These are phyloP conservation scores for Enteromius anoplus DNA, from an alignment of 2,797 vertebrate species.

Conservation along the genomic window DNA sequence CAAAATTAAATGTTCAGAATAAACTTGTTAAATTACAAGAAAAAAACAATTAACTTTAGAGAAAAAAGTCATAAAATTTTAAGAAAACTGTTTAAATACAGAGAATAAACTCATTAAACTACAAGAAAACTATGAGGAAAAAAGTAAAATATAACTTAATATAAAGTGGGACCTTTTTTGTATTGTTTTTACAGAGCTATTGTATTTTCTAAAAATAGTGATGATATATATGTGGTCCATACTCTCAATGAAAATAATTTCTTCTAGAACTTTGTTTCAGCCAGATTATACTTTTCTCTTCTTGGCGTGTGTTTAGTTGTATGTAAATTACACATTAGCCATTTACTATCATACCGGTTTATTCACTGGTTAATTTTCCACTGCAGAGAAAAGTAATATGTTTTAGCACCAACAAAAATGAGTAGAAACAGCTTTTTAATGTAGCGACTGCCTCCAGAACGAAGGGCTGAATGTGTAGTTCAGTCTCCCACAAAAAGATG, in stretches of 20 bases:
- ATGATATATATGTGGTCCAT: neutral
- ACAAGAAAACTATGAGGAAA: too few species aligned
- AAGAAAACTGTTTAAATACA: too few species aligned
- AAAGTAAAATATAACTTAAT: too few species aligned
- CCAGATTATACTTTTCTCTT: neutral
- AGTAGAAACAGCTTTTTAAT: neutral
- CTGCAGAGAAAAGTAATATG: neutral
- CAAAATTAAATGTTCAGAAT: too few species aligned
- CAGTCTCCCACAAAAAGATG: conserved; percentile 5
- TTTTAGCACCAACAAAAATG: neutral
- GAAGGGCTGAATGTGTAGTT: neutral
- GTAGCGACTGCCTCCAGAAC: neutral
- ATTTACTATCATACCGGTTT: neutral
- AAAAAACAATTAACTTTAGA: too few species aligned
- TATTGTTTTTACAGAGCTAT: too few species aligned
- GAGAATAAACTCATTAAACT: too few species aligned
- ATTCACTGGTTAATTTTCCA: neutral
- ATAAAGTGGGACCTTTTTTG: too few species aligned
- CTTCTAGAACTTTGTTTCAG: neutral
- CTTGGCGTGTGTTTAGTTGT: neutral
- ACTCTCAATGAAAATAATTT: neutral
- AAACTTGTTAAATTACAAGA: too few species aligned
- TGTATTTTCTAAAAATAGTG: too few species aligned
- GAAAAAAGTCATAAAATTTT: too few species aligned
- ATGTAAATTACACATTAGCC: neutral